Evolutionary conservation across 2,797 vertebrate species (phyloP), one percentile per base, ranked within the genome.

Genomic region (Trematomus bernacchii): DNA sequence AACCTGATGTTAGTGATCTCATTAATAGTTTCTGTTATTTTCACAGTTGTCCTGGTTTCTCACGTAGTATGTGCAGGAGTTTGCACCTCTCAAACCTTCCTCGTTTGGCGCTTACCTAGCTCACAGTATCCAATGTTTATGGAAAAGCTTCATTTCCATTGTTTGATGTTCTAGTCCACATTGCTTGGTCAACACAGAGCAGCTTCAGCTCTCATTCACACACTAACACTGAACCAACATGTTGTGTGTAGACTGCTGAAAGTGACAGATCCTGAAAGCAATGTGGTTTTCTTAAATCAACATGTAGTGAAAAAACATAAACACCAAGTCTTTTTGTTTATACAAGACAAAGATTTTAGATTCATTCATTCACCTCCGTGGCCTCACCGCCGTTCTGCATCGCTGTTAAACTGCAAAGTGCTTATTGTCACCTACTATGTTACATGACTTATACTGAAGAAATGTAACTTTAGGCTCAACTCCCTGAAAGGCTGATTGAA

Each of bases 391-490:
- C 10, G 54, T 33, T 64, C 10, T 67, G 43, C 42, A 23, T 10
- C 18, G 16, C 33, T 68, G 18, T 54, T 66, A 30, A 54, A 66
- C 37, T 37, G 33, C 10, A 66, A 15, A 15, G 27, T 51, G 21
- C 65, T 77, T 63, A 70, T 54, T 64, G 23, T 73, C 55, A 76
- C 54, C 61, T 16, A n/a, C 1, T 54, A 19, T 51, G 13, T 69
- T 81, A 83, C 42, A 44, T 5, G 27, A 66, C 37, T 40, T 79
- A 27, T 52, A 40, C 30, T 43, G 21, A 66, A 21, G 10, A 69
- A 64, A 59, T 73, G 46, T 43, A 42, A 64, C 66, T 27, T 30
- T 51, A 47, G 10, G 9, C 40, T 73, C 40, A 10, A 5, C 48
- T 33, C 59, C 63, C 76, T 57, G 3, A 77, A 59, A 75, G 61